Conservation (phyloP, 2,888 invertebrate genomes). For the Zele albiditarsus region DNA sequence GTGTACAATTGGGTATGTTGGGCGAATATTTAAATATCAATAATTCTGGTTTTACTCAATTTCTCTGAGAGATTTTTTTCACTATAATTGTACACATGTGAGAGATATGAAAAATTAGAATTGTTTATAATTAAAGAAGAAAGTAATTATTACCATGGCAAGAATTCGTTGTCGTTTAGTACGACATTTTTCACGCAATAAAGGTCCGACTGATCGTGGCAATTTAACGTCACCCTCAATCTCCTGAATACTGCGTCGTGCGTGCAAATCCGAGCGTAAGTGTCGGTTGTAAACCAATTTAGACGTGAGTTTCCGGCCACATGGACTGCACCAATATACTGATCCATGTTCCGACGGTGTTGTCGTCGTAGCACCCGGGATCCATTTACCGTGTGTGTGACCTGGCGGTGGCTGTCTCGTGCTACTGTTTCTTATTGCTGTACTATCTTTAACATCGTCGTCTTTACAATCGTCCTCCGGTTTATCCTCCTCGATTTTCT, state of each 20-base stretch:
- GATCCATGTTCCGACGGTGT: conserved; percentile 66
- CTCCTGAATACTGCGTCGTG: conserved; percentile 73
- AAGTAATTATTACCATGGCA: conserved; percentile 43
- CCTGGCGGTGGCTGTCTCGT: conserved; percentile 78
- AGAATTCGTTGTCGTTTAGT: conserved; percentile 49
- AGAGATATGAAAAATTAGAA: too few relatives aligned
- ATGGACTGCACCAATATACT: conserved; percentile 87
- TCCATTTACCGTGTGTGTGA: conserved; percentile 88
- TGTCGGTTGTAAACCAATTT: conserved; percentile 85
- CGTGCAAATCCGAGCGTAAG: conserved; percentile 82
- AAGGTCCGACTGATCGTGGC: conserved; percentile 51
- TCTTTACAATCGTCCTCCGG: conserved; percentile 35
- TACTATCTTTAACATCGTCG: conserved; percentile 21
- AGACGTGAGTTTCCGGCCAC: conserved; percentile 84
- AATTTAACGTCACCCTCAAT: conserved; percentile 74
- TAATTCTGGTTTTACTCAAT: too few relatives aligned
- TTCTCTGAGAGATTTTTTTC: too few relatives aligned
- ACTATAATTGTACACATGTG: too few relatives aligned
- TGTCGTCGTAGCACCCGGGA: conserved; percentile 77
- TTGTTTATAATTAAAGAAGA: background rate
- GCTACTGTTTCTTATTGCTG: conserved; percentile 10
- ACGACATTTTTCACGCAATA: conserved; percentile 43
- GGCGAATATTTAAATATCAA: too few relatives aligned
- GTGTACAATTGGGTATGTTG: background rate
- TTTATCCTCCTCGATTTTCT: conserved; percentile 64